Base-by-base conservation (phyloP, 2,888 invertebrate genomes). In the Lacanobia oleracea region DNA sequence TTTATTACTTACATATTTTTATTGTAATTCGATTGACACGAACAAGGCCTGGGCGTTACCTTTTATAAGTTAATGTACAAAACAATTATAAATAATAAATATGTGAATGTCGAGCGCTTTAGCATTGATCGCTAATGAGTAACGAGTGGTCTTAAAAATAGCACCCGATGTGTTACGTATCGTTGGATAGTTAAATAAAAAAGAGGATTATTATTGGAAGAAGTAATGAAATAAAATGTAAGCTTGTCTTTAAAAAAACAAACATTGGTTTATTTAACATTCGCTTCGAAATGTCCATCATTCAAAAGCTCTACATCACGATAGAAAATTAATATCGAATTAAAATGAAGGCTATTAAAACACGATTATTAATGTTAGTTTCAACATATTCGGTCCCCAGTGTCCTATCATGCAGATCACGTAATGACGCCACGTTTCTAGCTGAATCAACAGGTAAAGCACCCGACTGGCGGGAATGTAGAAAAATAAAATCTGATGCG, bases 401-500 rank as follows among this genome's bases (percentile, higher is more conserved):
- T 59, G 62, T 64, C 57, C 67, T 59, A 50, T 60, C 63, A 80
- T 73, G 66, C 77, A 69, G 77, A 73, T 75, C 76, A 77, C 71
- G 75, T 79, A 77, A 71, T 82, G 83, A 67, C 71, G 72, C 48
- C 51, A 77, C 67, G 74, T 81, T 81, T 77, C 64, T 71, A 70
- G 66, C 53, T 69, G 85, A 84, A 84, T 85, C 84, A 84, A 84
- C 84, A 84, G 84, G 84, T 84, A 77, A 73, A 23, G 56, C 43
- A 56, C 81, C 80, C 77, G 64, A 65, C 37, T 80, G 33, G n/a
- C 21, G 48, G 51, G 79, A 61, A 77, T 70, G 69, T 73, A 77
- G 69, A 74, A 80, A 79, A 81, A 80, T 70, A 65, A 67, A 80
- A 70, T 62, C 9, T 8, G 67, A 59, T 51, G 45, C 21, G 65